These are phyloP conservation scores for Rhegmatorhina hoffmannsi DNA, from an alignment of 2,113 vertebrate genomes.

Conservation along the genomic window DNA sequence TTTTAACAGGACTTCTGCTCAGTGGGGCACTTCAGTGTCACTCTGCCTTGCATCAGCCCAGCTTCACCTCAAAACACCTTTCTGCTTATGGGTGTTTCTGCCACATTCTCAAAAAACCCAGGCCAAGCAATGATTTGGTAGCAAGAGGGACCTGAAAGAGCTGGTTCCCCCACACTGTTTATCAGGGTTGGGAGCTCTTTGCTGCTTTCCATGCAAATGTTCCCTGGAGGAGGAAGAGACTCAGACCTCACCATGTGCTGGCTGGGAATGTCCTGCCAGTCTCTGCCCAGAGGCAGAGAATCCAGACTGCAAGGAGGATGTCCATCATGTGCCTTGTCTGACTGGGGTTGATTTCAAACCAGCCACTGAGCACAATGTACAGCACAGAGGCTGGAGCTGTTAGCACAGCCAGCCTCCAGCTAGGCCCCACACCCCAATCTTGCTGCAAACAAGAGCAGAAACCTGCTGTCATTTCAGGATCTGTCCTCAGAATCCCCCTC, in stretches of 20 bases:
- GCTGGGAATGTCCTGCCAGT: neutral
- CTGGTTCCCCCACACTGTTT: neutral
- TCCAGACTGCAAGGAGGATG: neutral
- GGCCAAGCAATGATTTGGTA: neutral
- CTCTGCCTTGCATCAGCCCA: neutral
- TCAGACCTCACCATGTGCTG: neutral
- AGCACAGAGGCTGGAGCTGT: neutral
- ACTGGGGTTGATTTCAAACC: neutral
- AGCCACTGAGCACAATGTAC: fast-evolving
- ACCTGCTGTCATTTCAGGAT: neutral
- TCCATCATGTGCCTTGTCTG: fast-evolving
- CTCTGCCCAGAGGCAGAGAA: neutral
- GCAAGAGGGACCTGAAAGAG: neutral
- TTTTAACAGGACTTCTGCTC: neutral
- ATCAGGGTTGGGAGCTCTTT: neutral
- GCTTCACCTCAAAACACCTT: neutral
- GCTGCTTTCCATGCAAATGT: neutral
- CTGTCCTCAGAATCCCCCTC: neutral
- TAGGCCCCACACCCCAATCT: neutral
- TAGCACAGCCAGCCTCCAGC: neutral
- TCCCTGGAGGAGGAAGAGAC: neutral
- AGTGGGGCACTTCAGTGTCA: fast-evolving
- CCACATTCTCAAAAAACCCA: neutral
- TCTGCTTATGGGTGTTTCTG: neutral
- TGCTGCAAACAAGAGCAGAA: neutral